Conservation (phyloP, 2,888 invertebrate genomes). For the Polydrusus pterygomalis region DNA sequence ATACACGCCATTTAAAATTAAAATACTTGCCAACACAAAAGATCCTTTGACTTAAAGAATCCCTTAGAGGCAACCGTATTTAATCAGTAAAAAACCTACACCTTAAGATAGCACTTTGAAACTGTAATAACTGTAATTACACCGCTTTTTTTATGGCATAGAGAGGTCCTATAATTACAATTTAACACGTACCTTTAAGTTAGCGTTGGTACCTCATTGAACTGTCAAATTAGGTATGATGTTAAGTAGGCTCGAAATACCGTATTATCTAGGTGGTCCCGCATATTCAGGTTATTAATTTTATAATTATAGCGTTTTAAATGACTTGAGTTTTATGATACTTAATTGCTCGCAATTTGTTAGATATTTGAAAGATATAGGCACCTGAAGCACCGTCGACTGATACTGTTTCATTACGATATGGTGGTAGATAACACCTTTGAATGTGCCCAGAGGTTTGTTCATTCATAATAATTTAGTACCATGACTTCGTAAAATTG, state of each 20-base stretch:
- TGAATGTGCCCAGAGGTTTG: conserved; percentile 10
- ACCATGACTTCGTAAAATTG: conserved; percentile 21
- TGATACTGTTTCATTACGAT: conserved; percentile 31
- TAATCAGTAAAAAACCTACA: conserved; percentile 49
- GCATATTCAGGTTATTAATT: conserved; percentile 41
- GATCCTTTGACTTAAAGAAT: conserved; percentile 47
- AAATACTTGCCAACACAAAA: conserved; percentile 46
- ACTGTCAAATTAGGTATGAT: conserved; percentile 50
- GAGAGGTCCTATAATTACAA: conserved; percentile 50
- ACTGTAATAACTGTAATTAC: conserved; percentile 49
- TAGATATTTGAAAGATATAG: conserved; percentile 42
- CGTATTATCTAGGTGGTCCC: conserved; percentile 48
- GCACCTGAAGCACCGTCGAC: conserved; percentile 32
- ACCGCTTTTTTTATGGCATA: conserved; percentile 42
- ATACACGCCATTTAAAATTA: conserved; percentile 45
- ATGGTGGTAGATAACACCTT: conserved; percentile 18
- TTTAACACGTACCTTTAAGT: conserved; percentile 45
- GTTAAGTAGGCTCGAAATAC: conserved; percentile 40
- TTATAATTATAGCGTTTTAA: conserved; percentile 37
- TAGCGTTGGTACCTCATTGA: conserved; percentile 42
- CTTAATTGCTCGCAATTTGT: conserved; percentile 43
- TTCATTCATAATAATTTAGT: conserved; percentile 36
- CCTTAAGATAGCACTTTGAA: conserved; percentile 39
- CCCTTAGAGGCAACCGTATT: conserved; percentile 44
- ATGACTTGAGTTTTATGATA: conserved; percentile 33